Percentiles rank a stretch among this genome's conserved stretches.
These are phyloP conservation scores for Halesus radiatus DNA, from an alignment of 1,140 invertebrate species.

Conservation along the genomic window DNA sequence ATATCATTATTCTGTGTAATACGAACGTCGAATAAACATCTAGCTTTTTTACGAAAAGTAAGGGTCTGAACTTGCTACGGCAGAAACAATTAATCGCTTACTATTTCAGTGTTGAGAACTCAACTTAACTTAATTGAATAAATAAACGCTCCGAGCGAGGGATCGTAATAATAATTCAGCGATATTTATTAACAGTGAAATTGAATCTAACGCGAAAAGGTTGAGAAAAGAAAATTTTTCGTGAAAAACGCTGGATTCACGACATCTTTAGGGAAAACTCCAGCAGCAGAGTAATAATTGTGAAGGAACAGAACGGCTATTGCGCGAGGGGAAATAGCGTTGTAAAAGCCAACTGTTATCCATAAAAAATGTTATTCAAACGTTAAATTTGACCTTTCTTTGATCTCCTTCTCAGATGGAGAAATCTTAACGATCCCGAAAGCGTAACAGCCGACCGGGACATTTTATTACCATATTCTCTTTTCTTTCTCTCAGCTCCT, in stretches of 20 bases:
- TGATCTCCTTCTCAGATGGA: conserved; percentile 31
- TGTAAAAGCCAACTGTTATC: conserved; percentile 50
- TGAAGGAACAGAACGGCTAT: conserved; percentile 44
- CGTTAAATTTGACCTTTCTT: conserved; percentile 50
- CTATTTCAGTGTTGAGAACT: background rate
- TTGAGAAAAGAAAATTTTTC: conserved; percentile 7
- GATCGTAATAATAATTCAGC: no score
- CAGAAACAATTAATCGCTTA: background rate
- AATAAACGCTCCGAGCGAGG: no score
- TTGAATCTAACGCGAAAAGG: conserved; percentile 37
- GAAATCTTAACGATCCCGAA: conserved; percentile 49
- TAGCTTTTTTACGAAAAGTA: no score
- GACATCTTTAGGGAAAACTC: conserved; percentile 46
- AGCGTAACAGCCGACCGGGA: conserved; percentile 37
- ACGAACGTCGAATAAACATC: background rate
- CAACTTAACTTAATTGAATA: no score
- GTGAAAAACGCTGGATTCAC: conserved; percentile 17
- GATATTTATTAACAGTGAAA: conserved; percentile 28
- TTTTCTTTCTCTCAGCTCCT: conserved; percentile 7
- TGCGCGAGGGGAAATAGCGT: conserved; percentile 42
- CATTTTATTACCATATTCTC: conserved; percentile 35
- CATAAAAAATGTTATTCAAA: conserved; percentile 53
- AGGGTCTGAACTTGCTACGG: no score
- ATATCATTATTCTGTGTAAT: background rate
- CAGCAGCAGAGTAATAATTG: conserved; percentile 44